Evolutionary conservation across 2,888 invertebrate genomes (phyloP), one percentile per base, ranked within the genome.

Genomic region (Morpho deidamia): DNA sequence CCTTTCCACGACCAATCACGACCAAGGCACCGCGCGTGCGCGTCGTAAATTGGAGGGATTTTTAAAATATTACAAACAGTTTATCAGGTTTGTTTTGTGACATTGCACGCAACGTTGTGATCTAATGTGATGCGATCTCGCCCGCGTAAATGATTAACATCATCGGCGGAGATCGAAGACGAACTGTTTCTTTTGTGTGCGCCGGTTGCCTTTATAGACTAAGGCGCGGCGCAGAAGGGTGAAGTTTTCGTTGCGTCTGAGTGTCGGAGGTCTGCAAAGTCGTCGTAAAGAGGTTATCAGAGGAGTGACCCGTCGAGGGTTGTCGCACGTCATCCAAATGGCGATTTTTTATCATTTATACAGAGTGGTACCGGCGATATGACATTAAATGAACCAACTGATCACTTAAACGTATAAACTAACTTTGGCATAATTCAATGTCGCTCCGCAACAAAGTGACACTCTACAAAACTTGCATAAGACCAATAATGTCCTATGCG

Each of bases 171-270:
- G 83, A 81, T 76, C 78, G 76, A 72, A 72, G 74, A 74, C 78
- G 74, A 69, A 89, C 89, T 89, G 86, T 75, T 79, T 76, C 76
- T 76, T 78, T 78, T 78, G 79, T 78, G 74, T 70, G 71, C 71
- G 78, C 58, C 74, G 68, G 73, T 69, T 67, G 83, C 72, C 80
- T 89, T 87, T 89, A 89, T 89, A 89, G 85, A 87, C 77, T 81
- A 72, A 71, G 74, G 67, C 69, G 78, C 76, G 75, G 65, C 77
- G 74, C 76, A 76, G 75, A 81, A 83, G 83, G 78, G 80, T 81
- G 78, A 79, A 77, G 79, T 75, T 73, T 70, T 73, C 62, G 71
- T 72, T 71, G 68, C 70, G 76, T 72, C 71, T 73, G 76, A 67
- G 70, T 69, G 72, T 65, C 71, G 76, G 78, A 76, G 83, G 80